Base-by-base conservation (phyloP, 1,140 invertebrate genomes). In the Pararge aegeria region DNA sequence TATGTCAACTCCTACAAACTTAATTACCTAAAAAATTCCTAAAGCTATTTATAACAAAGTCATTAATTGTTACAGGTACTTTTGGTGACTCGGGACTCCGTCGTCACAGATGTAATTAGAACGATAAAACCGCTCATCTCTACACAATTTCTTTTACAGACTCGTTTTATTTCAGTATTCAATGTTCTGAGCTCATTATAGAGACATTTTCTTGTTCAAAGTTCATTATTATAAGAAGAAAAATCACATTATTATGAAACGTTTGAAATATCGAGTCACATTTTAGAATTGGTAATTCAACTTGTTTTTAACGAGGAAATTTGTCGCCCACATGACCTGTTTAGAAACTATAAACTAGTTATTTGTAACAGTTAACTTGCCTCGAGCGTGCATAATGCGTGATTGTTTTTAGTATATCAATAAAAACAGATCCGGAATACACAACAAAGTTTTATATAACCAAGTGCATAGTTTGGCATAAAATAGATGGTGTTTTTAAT, bases 1-100 rank as follows among this genome's bases (percentile, higher is more conserved):
- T 4, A 24, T 24, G 34, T 3, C 10, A 13, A 3, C 12, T 37
- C 12, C n/a, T 3, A 37, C 34, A 13, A 37, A 37, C 2, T 37
- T 13, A 37, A 37, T 37, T 37, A 12, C 9, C n/a, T 37, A 37
- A 37, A 34, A 34, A 12, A 1, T 27, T 1, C 3, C 1, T 34
- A 12, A 34, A 40, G 13, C 16, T 13, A 1, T 16, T 40, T 18
- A 24, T 24, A 40, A 12, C 10, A 7, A 10, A 20, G 13, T 20
- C 38, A 30, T 51, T 52, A 40, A 38, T 52, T 59, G 56, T 59
- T 59, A 29, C 56, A 59, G 56, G 38, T 52, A 40, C 37, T 24
- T 21, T 12, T 52, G 56, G 49, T 49, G 42, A 59, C 18, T 19
- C 20, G 24, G 34, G 55, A 12, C 30, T 7, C 24, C 24, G 7